Base-by-base conservation (phyloP, 2,797 vertebrate genomes). In the Caiman crocodilus region DNA sequence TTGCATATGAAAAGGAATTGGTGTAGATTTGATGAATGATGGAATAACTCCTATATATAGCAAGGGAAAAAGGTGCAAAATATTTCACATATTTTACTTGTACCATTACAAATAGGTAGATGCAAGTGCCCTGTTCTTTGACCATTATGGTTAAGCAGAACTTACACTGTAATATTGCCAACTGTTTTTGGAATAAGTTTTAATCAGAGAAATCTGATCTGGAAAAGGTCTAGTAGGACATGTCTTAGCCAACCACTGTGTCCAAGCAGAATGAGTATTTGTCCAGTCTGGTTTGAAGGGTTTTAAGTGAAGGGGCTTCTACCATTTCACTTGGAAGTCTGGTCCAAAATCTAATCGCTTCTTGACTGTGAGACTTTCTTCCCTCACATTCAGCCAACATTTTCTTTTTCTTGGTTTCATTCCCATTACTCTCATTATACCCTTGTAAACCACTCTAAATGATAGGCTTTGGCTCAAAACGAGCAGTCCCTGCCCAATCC, bases 1-100 rank as follows among this genome's bases (percentile, higher is more conserved):
- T 97, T 96, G 94, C 96, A 97, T 97, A 97, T 95, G 97, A 97
- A 97, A 96, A 94, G 94, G 80, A 92, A 95, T 96, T 94, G 95
- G 89, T 96, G 84, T 94, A 95, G 92, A 89, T 88, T 89, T 93
- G 93, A 86, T 85, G 88, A 87, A 83, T 42, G 77, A 88, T 90
- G 73, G 85, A 82, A 75, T 94, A 82, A 92, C 94, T 91, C 26
- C 92, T 83, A 82, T 84, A 74, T 92, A 89, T 78, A 77, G 87
- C 26, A 63, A 90, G 61, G 86, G 87, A 93, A 90, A 95, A 25
- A 15, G 67, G 85, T 64, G 57, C 89, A 81, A 96, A 90, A 85
- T 93, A 93, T 61, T 91, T 89, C 1, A 0, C 86, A 30, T 83
- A 55, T 55, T 56, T 92, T 77, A 57, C 92, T 96, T 65, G 57